Base-by-base conservation (phyloP, 2,888 invertebrate species). In the Parnassius smintheus region DNA sequence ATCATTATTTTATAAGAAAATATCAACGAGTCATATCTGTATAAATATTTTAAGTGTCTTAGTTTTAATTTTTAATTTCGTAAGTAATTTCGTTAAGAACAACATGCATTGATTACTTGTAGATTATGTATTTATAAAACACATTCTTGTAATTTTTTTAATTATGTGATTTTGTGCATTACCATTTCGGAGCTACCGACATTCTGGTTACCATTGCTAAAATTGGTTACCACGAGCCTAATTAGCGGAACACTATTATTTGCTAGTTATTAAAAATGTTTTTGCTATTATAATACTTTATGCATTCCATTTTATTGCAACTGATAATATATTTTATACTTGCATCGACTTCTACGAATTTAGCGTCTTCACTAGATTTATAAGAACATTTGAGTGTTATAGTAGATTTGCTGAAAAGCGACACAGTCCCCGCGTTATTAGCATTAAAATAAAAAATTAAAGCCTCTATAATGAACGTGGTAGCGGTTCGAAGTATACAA, bases 121-220 rank as follows among this genome's bases (percentile, higher is more conserved):
- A 35, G 35, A 7, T 35, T 35, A 35, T 35, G 13, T 49, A 49
- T 49, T 46, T 12, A 12, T 7, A 12, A 7, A n/a, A 46, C 11
- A 12, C 46, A 18, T 52, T 65, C 61, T 12, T 56, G 12, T 25
- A 2, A 50, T 50, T 61, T 56, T 56, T 62, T 53, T 2, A 22
- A 18, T 45, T n/a, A 53, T 57, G 18, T 35, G 35, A 35, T 35
- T 25, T 3, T 25, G 45, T 55, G 45, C 53, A 66, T 68, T 68
- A 68, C 68, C 67, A 69, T 56, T 56, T 56, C 49, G 65, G 66
- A 66, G 66, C 65, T 68, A 70, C 70, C 67, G 65, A 65, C 62
- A 66, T 58, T 46, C 59, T 65, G 65, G 72, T 75, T 75, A 75
- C 75, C 75, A 73, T 65, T 69, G 57, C 56, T 60, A 62, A 42